These are phyloP conservation scores for Alitta virens DNA, from an alignment of 2,888 invertebrate species.

Conservation along the genomic window DNA sequence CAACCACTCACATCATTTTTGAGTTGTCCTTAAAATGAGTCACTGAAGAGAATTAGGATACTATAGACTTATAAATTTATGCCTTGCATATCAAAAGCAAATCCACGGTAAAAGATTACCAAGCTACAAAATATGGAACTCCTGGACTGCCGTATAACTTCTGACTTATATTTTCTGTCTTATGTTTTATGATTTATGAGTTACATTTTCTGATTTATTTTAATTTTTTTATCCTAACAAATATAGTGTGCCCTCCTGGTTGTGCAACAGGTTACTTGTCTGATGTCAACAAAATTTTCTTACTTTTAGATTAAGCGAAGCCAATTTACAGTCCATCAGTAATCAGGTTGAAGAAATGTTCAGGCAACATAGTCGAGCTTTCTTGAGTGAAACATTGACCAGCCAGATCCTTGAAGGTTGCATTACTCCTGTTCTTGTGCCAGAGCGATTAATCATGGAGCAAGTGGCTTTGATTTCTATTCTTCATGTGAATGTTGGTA, in stretches of 20 bases:
- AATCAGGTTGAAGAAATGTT: constrained; percentile 78
- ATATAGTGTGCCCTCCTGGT: background rate
- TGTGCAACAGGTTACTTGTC: background rate
- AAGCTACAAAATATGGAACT: background rate
- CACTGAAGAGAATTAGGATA: too few relatives aligned
- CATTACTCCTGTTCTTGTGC: constrained; percentile 61
- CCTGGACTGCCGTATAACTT: background rate
- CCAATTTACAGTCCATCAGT: constrained; percentile 82
- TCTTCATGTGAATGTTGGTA: constrained; percentile 85
- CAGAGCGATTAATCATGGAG: constrained; percentile 70
- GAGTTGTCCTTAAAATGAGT: too few relatives aligned
- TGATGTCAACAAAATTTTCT: background rate
- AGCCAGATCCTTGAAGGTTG: constrained; percentile 71
- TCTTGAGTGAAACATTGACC: constrained; percentile 70
- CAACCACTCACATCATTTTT: too few relatives aligned
- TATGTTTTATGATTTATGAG: background rate
- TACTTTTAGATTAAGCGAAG: constrained; percentile 65
- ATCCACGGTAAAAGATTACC: background rate
- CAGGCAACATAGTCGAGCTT: constrained; percentile 58
- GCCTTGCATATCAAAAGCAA: too few relatives aligned
- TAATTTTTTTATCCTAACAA: background rate
- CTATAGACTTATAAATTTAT: background rate
- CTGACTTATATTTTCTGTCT: background rate
- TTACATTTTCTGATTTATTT: background rate
- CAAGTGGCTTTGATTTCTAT: constrained; percentile 79